Percentiles rank a stretch among this genome's conserved stretches.
Evolutionary conservation across 1,140 invertebrate genomes (phyloP).

Genomic region (Periplaneta americana): DNA sequence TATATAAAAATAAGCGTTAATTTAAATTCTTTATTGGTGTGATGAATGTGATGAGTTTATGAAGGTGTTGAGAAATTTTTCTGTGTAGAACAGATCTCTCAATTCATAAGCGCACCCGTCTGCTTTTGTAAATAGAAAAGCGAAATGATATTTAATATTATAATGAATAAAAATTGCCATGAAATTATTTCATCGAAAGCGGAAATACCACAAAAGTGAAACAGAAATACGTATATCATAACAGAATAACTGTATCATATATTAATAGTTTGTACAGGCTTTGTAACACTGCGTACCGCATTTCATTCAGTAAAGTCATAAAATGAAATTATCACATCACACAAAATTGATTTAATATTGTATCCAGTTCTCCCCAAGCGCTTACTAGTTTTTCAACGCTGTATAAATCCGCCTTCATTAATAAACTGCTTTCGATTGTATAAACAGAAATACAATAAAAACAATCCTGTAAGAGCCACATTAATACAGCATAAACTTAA

Average conservation of each 20-base stretch:
- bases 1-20: too few species aligned
- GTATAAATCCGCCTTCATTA: not conserved
- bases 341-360: not conserved
- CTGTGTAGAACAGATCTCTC: too few species aligned
- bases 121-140: too few species aligned
- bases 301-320: not conserved
- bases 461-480: not conserved
- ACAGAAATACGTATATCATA: not conserved
- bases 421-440: not conserved
- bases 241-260: not conserved
- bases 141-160: too few species aligned
- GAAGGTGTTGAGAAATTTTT: too few species aligned
- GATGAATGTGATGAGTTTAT: too few species aligned
- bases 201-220: not conserved
- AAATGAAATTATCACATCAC: not conserved
- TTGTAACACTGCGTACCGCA: not conserved
- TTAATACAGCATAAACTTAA: not conserved
- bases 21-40: too few species aligned
- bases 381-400: not conserved
- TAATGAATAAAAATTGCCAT: not conserved
- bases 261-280: not conserved
- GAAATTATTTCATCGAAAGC: not conserved
- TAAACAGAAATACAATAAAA: not conserved
- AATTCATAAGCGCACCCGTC: too few species aligned
- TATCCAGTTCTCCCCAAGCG: not conserved